Percentiles rank a stretch among this genome's conserved stretches.
These are phyloP conservation scores for Drosophila nigricruria DNA, from an alignment of 2,888 invertebrate genomes.

Conservation along the genomic window DNA sequence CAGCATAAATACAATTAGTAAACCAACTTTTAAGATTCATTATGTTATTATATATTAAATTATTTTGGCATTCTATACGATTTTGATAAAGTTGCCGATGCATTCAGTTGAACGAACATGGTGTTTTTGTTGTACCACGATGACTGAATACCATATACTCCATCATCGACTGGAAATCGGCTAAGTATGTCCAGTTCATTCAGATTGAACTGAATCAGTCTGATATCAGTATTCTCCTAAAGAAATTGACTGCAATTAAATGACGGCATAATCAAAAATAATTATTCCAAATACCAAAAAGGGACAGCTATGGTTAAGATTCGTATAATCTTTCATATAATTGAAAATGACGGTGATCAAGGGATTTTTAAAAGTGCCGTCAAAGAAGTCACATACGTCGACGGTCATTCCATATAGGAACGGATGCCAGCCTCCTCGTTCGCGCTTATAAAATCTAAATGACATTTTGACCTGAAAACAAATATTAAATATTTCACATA, in stretches of 20 bases:
- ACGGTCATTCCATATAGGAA: slow-evolving; percentile 43
- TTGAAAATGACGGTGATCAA: slow-evolving; percentile 27
- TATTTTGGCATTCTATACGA: neutral
- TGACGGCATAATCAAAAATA: neutral
- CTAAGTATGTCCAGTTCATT: slow-evolving; percentile 13
- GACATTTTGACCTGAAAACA: neutral
- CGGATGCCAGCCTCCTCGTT: slow-evolving; percentile 55
- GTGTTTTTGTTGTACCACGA: slow-evolving; percentile 15
- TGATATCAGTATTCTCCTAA: slow-evolving; percentile 16
- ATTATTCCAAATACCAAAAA: slow-evolving; percentile 23
- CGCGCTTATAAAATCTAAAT: slow-evolving; percentile 43
- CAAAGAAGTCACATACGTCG: slow-evolving; percentile 38
- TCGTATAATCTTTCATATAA: slow-evolving; percentile 25
- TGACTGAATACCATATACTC: slow-evolving; percentile 38
- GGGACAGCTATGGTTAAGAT: slow-evolving; percentile 44
- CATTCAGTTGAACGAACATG: neutral
- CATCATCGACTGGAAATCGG: slow-evolving; percentile 43
- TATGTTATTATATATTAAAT: no score
- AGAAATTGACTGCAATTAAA: neutral
- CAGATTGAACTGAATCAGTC: neutral
- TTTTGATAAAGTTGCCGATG: neutral
- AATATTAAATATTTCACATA: neutral
- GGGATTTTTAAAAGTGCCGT: slow-evolving; percentile 3
- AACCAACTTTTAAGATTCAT: no score
- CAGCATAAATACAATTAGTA: no score